phyloP scores from a whole-genome alignment of 1,140 invertebrate species.

The Penaeus vannamei region DNA sequence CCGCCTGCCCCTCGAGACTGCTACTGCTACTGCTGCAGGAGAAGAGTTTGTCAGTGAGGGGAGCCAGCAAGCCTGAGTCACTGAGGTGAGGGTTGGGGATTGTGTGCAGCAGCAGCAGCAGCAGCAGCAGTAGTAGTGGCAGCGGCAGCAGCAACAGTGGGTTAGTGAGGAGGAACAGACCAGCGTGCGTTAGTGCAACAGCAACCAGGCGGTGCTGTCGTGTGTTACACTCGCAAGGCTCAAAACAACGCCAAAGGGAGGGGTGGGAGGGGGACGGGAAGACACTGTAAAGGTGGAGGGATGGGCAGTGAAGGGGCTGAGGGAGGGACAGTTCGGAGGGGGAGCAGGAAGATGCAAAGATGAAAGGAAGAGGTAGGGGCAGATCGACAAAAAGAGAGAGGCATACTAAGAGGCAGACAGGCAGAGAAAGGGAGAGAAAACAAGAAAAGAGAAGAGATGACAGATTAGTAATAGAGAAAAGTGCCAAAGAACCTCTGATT shows the following conservation, averaged over 20 bases:
- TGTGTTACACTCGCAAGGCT: conserved; percentile 30
- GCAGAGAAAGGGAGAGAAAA: no score
- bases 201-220: conserved; percentile 22
- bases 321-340: no score
- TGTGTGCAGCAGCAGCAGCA: conserved; percentile 11
- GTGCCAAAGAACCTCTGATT: no score
- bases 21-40: conserved; percentile 56
- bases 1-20: conserved; percentile 28
- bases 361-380: no score
- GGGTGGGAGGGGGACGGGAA: background rate
- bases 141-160: conserved; percentile 33
- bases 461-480: no score
- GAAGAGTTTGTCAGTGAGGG: conserved; percentile 48
- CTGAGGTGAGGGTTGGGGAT: conserved; percentile 5
- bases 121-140: conserved; percentile 40
- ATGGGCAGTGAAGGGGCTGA: no score
- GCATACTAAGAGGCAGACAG: no score
- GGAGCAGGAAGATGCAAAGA: no score
- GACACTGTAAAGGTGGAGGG: no score
- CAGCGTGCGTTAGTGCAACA: conserved; percentile 42
- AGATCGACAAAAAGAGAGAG: no score
- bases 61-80: conserved; percentile 47
- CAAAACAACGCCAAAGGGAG: background rate
- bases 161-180: conserved; percentile 32
- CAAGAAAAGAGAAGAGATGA: no score